These are phyloP conservation scores for Parnassius mnemosyne DNA, from an alignment of 2,888 invertebrate genomes.

Conservation along the genomic window DNA sequence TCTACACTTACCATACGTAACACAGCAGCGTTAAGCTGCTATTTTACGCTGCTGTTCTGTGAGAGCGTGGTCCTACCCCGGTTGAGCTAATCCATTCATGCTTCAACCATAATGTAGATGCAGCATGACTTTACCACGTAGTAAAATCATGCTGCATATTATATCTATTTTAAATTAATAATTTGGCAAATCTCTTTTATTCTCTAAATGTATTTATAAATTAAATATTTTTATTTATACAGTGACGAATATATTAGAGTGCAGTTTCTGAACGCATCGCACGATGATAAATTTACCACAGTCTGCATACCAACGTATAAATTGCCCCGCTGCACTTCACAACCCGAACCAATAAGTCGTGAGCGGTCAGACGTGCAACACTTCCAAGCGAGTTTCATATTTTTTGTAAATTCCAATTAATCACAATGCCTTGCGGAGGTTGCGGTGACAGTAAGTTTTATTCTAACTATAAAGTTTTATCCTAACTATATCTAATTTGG, in stretches of 20 bases:
- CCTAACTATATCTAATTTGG: too few species aligned
- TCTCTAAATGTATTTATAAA: background rate
- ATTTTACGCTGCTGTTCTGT: too few species aligned
- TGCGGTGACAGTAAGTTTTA: conserved; percentile 67
- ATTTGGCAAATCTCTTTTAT: too few species aligned
- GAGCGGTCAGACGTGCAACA: conserved; percentile 25
- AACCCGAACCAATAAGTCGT: conserved; percentile 26
- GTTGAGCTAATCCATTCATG: too few species aligned
- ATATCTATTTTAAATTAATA: too few species aligned
- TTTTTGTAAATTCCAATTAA: conserved; percentile 24
- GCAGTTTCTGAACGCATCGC: conserved; percentile 27
- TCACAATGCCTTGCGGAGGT: conserved; percentile 72
- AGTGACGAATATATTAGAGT: background rate
- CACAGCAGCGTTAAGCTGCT: too few species aligned
- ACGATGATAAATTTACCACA: conserved; percentile 23
- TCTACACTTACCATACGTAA: too few species aligned
- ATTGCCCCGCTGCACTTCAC: conserved; percentile 29
- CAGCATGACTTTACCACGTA: too few species aligned
- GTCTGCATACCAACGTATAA: conserved; percentile 31
- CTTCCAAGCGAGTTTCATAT: background rate
- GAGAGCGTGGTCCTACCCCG: too few species aligned
- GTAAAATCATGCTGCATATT: too few species aligned
- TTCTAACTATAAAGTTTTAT: conserved; percentile 38
- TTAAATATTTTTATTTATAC: too few species aligned
- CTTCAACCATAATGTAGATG: too few species aligned